phyloP scores from a whole-genome alignment of 2,888 invertebrate species.

The Rhabditoides inermis region DNA sequence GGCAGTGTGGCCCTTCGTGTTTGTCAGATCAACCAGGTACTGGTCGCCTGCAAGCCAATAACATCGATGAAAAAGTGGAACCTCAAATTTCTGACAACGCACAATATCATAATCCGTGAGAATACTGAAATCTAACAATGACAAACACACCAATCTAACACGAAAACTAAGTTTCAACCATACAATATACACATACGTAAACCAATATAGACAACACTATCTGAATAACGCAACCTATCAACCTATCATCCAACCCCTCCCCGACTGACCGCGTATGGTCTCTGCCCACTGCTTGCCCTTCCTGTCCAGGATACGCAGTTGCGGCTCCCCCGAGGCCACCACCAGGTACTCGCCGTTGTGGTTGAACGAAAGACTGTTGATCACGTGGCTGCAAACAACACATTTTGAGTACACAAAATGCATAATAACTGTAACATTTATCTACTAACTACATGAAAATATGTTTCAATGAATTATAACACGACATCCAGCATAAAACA shows the following conservation, averaged over 20 bases:
- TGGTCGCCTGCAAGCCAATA: conserved; percentile 93
- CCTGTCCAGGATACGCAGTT: conserved; percentile 64
- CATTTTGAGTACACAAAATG: background rate
- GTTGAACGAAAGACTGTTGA: conserved; percentile 80
- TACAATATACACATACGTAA: too few species aligned
- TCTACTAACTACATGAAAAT: background rate
- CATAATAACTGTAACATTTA: background rate
- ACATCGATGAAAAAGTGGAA: too few species aligned
- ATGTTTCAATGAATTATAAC: conserved; percentile 7
- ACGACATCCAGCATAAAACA: background rate
- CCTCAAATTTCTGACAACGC: too few species aligned
- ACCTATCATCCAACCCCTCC: background rate
- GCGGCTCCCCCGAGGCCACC: conserved; percentile 76
- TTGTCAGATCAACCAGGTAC: conserved; percentile 85
- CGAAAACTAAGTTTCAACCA: too few species aligned
- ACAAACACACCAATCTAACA: too few species aligned
- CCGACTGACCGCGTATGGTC: conserved; percentile 32
- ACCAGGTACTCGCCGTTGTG: conserved; percentile 85
- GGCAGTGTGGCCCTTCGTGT: conserved; percentile 87
- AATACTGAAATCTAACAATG: too few species aligned
- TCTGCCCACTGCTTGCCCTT: conserved; percentile 48
- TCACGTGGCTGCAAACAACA: conserved; percentile 67
- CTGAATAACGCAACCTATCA: background rate
- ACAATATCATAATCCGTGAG: too few species aligned
- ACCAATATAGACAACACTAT: background rate